Evolutionary conservation across 2,113 vertebrate genomes (phyloP).

Genomic region (Riparia riparia): DNA sequence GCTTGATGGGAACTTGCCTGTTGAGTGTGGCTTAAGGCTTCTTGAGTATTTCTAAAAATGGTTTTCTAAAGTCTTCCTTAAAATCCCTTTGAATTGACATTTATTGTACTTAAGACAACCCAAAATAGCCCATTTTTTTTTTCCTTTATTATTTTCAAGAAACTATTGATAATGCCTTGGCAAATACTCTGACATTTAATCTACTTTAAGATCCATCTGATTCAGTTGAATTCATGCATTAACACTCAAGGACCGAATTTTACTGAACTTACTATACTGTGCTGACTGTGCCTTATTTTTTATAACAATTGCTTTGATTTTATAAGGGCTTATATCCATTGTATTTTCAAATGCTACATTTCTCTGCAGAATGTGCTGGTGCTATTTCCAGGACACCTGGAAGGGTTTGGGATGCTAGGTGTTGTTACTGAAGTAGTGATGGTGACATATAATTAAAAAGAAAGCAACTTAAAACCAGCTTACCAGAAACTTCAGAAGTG

Average conservation of each 20-base stretch:
- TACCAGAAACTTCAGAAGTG: neutral
- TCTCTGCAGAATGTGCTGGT: neutral
- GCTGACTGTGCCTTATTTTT: neutral
- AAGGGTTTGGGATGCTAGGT: neutral
- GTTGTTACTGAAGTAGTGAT: neutral
- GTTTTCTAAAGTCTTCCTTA: neutral
- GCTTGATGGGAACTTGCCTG: conserved; percentile 10
- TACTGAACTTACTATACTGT: neutral
- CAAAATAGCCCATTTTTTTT: neutral
- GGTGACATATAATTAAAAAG: neutral
- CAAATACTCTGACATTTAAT: neutral
- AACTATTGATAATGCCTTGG: neutral
- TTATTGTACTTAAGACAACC: neutral
- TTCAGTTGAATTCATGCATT: neutral
- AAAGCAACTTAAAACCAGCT: neutral
- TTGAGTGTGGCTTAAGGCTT: neutral
- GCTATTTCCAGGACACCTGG: neutral
- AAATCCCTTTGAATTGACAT: neutral
- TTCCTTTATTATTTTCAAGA: neutral
- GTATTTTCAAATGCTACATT: neutral
- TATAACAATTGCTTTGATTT: neutral
- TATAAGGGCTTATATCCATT: neutral
- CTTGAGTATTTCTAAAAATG: neutral
- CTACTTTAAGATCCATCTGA: neutral
- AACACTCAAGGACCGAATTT: neutral